A percentile compares a stretch with the other conserved stretches of the same genome.
phyloP scores from a whole-genome alignment of 2,888 invertebrate species.

The Chalcosyrphus nemorum region DNA sequence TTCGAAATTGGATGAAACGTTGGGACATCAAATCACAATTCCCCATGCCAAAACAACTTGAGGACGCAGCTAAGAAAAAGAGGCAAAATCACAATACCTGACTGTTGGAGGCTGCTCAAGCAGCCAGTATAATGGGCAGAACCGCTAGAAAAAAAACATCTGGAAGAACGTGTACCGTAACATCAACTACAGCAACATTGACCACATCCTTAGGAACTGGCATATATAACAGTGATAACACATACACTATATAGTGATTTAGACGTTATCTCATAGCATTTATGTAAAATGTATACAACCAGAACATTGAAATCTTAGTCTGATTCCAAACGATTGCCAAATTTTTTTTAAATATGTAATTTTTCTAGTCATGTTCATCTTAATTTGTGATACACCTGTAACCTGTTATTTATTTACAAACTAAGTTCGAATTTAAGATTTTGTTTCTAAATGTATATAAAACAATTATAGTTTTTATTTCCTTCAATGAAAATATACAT shows the following conservation, averaged over 20 bases:
- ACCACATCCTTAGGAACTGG: slow-evolving; percentile 14
- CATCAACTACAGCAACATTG: slow-evolving; percentile 43
- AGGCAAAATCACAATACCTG: slow-evolving; percentile 45
- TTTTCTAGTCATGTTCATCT: too few relatives aligned
- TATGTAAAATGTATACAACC: not conserved
- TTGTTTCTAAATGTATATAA: too few relatives aligned
- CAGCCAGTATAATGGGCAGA: not conserved
- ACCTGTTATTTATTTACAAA: too few relatives aligned
- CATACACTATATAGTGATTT: too few relatives aligned
- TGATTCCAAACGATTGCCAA: not conserved
- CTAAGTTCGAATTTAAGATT: too few relatives aligned
- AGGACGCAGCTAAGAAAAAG: slow-evolving; percentile 84
- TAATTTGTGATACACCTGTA: too few relatives aligned
- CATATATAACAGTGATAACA: not conserved
- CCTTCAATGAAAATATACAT: too few relatives aligned
- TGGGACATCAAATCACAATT: slow-evolving; percentile 85
- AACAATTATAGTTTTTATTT: too few relatives aligned
- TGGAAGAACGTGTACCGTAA: slow-evolving; percentile 46
- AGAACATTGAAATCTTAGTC: not conserved
- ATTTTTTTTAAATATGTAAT: not conserved
- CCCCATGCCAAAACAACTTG: slow-evolving; percentile 84
- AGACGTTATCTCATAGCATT: not conserved
- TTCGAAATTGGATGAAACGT: slow-evolving; percentile 86
- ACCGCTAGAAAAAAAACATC: slow-evolving; percentile 24
- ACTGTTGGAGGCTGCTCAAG: not conserved